phyloP scores from a whole-genome alignment of 1,140 invertebrate species.

The Acromyrmex charruanus region DNA sequence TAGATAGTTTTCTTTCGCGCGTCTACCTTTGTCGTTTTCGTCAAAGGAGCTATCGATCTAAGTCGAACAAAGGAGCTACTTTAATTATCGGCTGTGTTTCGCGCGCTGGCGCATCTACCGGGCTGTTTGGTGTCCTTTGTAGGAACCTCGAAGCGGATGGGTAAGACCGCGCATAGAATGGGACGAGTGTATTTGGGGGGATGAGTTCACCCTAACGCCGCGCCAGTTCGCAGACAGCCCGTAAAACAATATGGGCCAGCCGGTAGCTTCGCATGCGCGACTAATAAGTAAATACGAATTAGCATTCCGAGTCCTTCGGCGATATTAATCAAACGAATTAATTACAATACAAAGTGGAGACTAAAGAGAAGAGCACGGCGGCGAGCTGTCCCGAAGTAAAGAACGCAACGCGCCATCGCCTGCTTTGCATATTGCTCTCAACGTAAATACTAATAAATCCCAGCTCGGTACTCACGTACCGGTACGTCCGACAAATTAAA shows the following conservation, averaged over 20 bases:
- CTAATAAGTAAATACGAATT: slow-evolving; percentile 84
- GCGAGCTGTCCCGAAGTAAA: slow-evolving; percentile 66
- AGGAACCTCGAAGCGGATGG: slow-evolving; percentile 65
- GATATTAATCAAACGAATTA: slow-evolving; percentile 83
- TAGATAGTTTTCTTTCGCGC: slow-evolving; percentile 72
- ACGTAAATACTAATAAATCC: slow-evolving; percentile 81
- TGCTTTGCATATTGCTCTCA: slow-evolving; percentile 78
- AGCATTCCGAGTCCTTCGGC: slow-evolving; percentile 80
- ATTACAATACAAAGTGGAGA: slow-evolving; percentile 73
- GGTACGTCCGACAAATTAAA: slow-evolving; percentile 55
- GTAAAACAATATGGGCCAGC: slow-evolving; percentile 76
- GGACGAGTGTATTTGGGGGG: slow-evolving; percentile 3
- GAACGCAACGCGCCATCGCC: slow-evolving; percentile 53
- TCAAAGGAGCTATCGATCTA: slow-evolving; percentile 81
- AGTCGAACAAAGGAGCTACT: slow-evolving; percentile 82
- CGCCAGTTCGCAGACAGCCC: slow-evolving; percentile 64
- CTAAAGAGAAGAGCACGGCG: slow-evolving; percentile 1
- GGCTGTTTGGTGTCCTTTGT: slow-evolving; percentile 77
- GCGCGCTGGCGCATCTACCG: slow-evolving; percentile 68
- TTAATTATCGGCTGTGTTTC: slow-evolving; percentile 81
- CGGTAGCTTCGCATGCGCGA: slow-evolving; percentile 72
- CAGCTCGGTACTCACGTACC: slow-evolving; percentile 51
- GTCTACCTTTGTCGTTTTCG: slow-evolving; percentile 53
- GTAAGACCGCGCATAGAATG: slow-evolving; percentile 62
- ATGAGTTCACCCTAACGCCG: slow-evolving; percentile 56